Base-by-base conservation (phyloP, 2,797 vertebrate species). In the Erethizon dorsatum region DNA sequence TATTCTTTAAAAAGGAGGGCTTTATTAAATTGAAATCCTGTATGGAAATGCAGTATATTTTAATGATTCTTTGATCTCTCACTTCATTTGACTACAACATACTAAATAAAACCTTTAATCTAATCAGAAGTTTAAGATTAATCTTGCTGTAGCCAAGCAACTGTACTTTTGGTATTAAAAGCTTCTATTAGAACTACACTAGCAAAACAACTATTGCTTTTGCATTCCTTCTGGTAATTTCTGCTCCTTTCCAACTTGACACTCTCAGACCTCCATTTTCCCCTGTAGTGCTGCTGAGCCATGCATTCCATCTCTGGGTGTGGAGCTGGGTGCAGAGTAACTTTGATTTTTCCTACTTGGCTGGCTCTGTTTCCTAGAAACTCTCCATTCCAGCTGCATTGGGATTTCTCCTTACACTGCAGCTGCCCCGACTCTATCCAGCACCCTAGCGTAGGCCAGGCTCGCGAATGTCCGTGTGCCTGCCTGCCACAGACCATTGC, bases 21-120 rank as follows among this genome's bases (percentile, higher is more conserved):
- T 94, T 95, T 93, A 79, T 93, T 63, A 63, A 95, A 80, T 88
- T 57, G 33, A 95, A 96, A 65, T 54, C 20, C 59, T 91, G 92
- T 67, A 78, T 37, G 61, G 79, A 83, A 97, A 95, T 83, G 63
- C 15, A 79, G 87, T 85, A 37, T 82, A 88, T 85, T 88, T 94
- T 88, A 95, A 91, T 54, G 92, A 57, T 75, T 83, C 88, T 88
- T 73, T 91, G 18, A 59, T 59, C 33, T 93, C 56, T 90, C 45
- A 4, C 61, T 89, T 90, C 56, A 17, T 87, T 54, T 79, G 7
- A 71, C 59, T 45, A 9, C 0, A 80, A 17, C 15, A 47, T 77
- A 45, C 12, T 79, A 67, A 87, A 87, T 33, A 93, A 83, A 71
- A 83, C 10, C n/a, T 85, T 79, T 67, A 69, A 31, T 56, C 83